Percentiles rank a stretch among this genome's conserved stretches.
Conservation (phyloP, 2,797 vertebrate species). For the Meriones psammophilus region DNA sequence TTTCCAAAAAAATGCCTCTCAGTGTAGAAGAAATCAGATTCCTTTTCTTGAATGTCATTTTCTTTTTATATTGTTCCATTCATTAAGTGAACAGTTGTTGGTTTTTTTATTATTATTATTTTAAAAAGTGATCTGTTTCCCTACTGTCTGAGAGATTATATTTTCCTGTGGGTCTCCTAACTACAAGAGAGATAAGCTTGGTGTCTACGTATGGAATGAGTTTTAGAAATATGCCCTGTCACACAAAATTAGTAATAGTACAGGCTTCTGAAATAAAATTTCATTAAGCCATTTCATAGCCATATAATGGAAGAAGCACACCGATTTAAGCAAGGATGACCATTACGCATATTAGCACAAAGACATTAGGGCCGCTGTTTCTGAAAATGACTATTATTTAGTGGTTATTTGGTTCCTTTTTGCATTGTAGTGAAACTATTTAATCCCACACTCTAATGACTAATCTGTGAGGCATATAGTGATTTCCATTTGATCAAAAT, state of each 20-base stretch:
- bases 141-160: conserved; percentile 17
- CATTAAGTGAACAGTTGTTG: conserved; percentile 55
- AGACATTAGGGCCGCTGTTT: conserved; percentile 77
- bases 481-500: conserved; percentile 82
- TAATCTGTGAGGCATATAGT: conserved; percentile 66
- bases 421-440: conserved; percentile 69
- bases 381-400: conserved; percentile 83
- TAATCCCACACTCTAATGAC: conserved; percentile 69
- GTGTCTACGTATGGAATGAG: conserved; percentile 33
- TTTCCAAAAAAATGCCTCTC: conserved; percentile 37
- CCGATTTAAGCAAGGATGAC: conserved; percentile 74
- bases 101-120: too few species aligned
- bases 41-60: not conserved
- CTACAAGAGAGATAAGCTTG: conserved; percentile 34
- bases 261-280: conserved; percentile 76
- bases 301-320: conserved; percentile 56
- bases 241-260: conserved; percentile 70
- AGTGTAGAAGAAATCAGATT: not conserved
- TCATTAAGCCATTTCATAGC: conserved; percentile 70
- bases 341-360: conserved; percentile 62
- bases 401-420: conserved; percentile 78
- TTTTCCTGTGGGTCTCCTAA: not conserved
- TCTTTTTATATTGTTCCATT: conserved; percentile 55
- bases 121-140: conserved; percentile 35
- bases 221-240: conserved; percentile 68